A percentile compares a stretch with the other conserved stretches of the same genome.
These are phyloP conservation scores for Pseudorasbora parva DNA, from an alignment of 2,113 vertebrate genomes.

Conservation along the genomic window DNA sequence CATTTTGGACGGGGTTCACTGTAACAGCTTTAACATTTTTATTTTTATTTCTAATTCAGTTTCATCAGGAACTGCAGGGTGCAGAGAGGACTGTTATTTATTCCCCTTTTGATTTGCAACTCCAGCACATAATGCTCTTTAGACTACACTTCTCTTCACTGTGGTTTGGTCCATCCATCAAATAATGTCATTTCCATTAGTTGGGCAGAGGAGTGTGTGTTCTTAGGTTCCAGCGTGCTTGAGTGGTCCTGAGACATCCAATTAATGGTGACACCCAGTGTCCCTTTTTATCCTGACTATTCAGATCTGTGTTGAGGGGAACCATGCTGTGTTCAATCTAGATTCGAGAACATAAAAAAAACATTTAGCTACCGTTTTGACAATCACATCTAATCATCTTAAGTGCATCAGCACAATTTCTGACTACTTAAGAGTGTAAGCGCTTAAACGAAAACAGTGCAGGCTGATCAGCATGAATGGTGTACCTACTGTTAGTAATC, in stretches of 20 bases:
- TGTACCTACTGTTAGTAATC: conserved; percentile 56
- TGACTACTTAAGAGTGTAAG: not conserved
- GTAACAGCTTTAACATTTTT: not conserved
- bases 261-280: not conserved
- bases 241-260: not conserved
- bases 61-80: conserved; percentile 18
- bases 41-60: conserved; percentile 12
- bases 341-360: not conserved
- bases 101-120: not conserved
- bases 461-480: conserved; percentile 13
- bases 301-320: not conserved
- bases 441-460: not conserved
- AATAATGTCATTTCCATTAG: conserved; percentile 41
- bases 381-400: not conserved
- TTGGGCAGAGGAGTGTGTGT: not conserved
- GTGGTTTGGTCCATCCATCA: not conserved
- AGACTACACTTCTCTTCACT: not conserved
- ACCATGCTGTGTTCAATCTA: not conserved
- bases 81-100: conserved; percentile 28
- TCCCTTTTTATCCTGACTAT: not conserved
- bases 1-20: not conserved
- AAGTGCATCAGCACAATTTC: not conserved
- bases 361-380: not conserved
- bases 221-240: not conserved
- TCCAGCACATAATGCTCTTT: conserved; percentile 19